phyloP scores from a whole-genome alignment of 2,888 invertebrate genomes.

The Julus scandinavius region DNA sequence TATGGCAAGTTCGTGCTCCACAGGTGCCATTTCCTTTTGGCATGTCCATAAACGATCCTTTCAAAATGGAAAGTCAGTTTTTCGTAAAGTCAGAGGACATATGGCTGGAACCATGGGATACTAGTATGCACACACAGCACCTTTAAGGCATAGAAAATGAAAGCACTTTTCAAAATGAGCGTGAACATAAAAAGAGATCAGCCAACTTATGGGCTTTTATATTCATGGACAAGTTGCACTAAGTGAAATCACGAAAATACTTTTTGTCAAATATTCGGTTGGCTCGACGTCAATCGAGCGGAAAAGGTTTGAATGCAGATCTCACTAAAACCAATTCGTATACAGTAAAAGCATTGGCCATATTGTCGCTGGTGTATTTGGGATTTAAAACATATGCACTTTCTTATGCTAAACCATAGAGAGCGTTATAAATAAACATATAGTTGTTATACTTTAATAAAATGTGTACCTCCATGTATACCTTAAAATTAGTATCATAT shows the following conservation, averaged over 20 bases:
- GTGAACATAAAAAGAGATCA: not conserved
- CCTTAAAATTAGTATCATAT: no score
- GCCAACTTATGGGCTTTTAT: not conserved
- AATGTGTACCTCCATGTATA: no score
- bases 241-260: not conserved
- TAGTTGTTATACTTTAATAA: no score
- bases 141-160: not conserved
- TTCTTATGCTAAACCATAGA: no score
- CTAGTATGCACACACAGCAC: not conserved
- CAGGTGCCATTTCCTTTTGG: constrained; percentile 18
- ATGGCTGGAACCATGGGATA: not conserved
- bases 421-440: no score
- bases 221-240: not conserved
- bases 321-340: not conserved
- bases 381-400: not conserved
- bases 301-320: not conserved
- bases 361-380: not conserved
- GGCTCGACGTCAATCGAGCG: not conserved
- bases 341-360: not conserved
- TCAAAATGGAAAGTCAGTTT: not conserved
- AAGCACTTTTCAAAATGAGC: constrained; percentile 18
- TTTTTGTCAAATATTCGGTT: not conserved
- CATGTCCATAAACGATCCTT: not conserved
- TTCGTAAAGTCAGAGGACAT: not conserved
- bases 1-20: not conserved